A percentile compares a stretch with the other conserved stretches of the same genome.
These are phyloP conservation scores for Choristoneura rosaceana DNA, from an alignment of 2,888 invertebrate genomes.

Conservation along the genomic window DNA sequence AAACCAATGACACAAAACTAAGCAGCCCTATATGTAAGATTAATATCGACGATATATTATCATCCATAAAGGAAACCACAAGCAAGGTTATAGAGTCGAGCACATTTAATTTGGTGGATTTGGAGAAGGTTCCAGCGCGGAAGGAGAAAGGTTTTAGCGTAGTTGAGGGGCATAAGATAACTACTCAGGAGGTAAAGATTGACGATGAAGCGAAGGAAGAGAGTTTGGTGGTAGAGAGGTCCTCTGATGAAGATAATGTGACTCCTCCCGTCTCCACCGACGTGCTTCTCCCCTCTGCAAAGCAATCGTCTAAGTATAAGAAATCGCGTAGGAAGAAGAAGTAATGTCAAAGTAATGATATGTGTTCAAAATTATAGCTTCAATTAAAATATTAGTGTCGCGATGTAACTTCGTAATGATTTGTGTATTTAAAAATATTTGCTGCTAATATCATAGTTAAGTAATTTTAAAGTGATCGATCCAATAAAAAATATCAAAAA, in stretches of 20 bases:
- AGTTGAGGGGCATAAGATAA: conserved; percentile 74
- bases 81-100: conserved; percentile 68
- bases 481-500: conserved; percentile 71
- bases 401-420: conserved; percentile 46
- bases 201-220: conserved; percentile 69
- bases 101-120: conserved; percentile 75
- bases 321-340: conserved; percentile 87
- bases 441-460: conserved; percentile 67
- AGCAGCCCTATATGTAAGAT: conserved; percentile 80
- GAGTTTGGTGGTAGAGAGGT: conserved; percentile 78
- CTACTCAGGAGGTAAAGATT: conserved; percentile 70
- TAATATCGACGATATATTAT: conserved; percentile 77
- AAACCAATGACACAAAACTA: conserved; percentile 65
- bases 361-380: conserved; percentile 65
- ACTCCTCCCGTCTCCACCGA: conserved; percentile 83
- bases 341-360: conserved; percentile 66
- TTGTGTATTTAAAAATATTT: conserved; percentile 50
- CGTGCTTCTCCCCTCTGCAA: conserved; percentile 66
- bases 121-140: conserved; percentile 72
- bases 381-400: conserved; percentile 52
- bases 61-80: conserved; percentile 74
- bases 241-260: conserved; percentile 85
- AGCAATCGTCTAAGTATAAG: conserved; percentile 80
- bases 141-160: conserved; percentile 76
- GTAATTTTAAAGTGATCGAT: conserved; percentile 63